Base-by-base conservation (phyloP, 2,113 vertebrate genomes). In the Ochotona princeps region DNA sequence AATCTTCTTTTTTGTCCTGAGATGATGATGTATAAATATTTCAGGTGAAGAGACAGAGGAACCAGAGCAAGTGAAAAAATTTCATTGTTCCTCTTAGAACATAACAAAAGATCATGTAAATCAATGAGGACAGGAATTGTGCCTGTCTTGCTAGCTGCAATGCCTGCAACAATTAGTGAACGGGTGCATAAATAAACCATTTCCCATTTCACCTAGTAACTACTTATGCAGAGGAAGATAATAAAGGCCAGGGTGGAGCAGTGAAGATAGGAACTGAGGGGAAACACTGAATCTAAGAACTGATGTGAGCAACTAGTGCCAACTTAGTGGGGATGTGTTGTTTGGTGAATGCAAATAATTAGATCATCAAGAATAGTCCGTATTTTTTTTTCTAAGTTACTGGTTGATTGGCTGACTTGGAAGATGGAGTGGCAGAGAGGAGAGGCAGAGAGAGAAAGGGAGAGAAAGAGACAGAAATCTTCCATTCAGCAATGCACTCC, bases 1-100 rank as follows among this genome's bases (percentile, higher is more conserved):
- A 57, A 9, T 88, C 76, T 90, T 88, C n/a, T 74, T 83, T 83
- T 83, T 26, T 61, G 47, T 44, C 51, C 32, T 75, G 57, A 95
- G 57, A 89, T 28, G 38, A 67, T 54, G 75, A 25, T 32, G 21
- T 32, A 32, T 7, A 12, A 47, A 28, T 32, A 81, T 10, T 51
- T 79, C 44, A 86, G 18, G 23, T 21, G 54, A 51, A 89, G 12
- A 63, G 30, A 90, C 23, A 65, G 35, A 83, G 28, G n/a, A 84
- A 83, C 57, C n/a, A 67, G 86, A 70, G 26, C 0, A 80, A 51
- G 8, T 63, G 14, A 38, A 92, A 93, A 2, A 5, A 0, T 57
- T 76, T 54, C 49, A 44, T 79, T 69, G 63, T 69, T 83, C 13
- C 7, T n/a, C 35, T 89, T 2, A 25, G 20, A 72, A 60, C 5